Evolutionary conservation across 2,113 vertebrate species (phyloP), one percentile per base, ranked within the genome.

Genomic region (Chaenocephalus aceratus): DNA sequence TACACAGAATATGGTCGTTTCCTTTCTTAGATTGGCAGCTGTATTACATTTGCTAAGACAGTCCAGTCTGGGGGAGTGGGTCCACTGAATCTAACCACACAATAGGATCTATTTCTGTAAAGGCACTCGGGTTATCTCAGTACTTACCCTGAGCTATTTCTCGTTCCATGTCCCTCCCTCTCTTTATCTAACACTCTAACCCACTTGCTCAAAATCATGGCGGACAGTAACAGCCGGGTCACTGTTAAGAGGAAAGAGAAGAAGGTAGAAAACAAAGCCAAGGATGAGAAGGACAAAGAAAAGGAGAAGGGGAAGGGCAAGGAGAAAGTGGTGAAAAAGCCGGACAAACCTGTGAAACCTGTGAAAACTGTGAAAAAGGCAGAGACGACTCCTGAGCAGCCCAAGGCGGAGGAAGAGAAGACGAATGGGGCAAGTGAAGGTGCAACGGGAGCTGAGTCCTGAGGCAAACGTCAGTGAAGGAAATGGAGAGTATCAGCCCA

Each of bases 21-120:
- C 15, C 46, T 34, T 54, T 64, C 11, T 73, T 63, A 45, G 69
- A 72, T 70, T 66, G 34, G 60, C 36, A 60, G 30, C 45, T 26
- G 10, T 12, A 30, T 3, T 9, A 75, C 83, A n/a, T 48, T 7
- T 5, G 14, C 36, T 56, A 51, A 45, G 41, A 74, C 45, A 70
- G 16, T 3, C 52, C 18, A 9, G 10, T 58, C 9, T 34, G 85
- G 82, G 69, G 75, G 49, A 41, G 82, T 78, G 87, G 78, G 89
- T 89, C 60, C 68, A 80, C 81, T 82, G 80, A 75, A 70, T 86
- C 80, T 64, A 62, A 23, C 48, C 67, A 53, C 89, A 93, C 92
- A 94, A 94, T 93, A 75, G 89, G n/a, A 52, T 92, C 91, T 93
- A 93, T 94, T 94, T 91, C 84, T 87, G 90, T 91, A 74, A 57